These are phyloP conservation scores for Pemphredon lugubris DNA, from an alignment of 2,888 invertebrate genomes.

Conservation along the genomic window DNA sequence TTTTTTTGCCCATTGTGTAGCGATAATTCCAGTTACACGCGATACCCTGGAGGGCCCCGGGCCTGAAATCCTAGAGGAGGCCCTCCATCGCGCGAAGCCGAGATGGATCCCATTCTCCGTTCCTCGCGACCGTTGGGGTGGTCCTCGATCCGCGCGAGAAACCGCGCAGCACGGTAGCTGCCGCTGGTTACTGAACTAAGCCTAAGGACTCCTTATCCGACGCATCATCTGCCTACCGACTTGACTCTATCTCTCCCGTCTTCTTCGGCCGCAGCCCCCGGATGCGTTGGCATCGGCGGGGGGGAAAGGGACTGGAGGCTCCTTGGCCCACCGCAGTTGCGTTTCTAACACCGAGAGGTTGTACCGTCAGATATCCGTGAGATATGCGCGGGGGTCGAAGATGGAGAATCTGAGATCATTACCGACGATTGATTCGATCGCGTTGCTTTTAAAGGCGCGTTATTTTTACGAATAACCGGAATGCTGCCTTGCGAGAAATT, in stretches of 20 bases:
- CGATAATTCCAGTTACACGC: conserved; percentile 78
- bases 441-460: conserved; percentile 42
- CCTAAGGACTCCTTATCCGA: conserved; percentile 77
- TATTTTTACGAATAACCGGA: too few species aligned
- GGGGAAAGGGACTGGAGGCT: background rate
- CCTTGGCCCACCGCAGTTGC: conserved; percentile 49
- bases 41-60: conserved; percentile 61
- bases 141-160: conserved; percentile 70
- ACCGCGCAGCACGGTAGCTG: conserved; percentile 78
- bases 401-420: conserved; percentile 41
- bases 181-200: conserved; percentile 72
- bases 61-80: conserved; percentile 78
- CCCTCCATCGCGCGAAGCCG: conserved; percentile 38
- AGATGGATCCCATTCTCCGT: conserved; percentile 40
- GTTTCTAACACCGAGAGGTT: conserved; percentile 55
- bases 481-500: too few species aligned
- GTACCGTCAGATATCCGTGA: conserved; percentile 55
- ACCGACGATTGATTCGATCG: conserved; percentile 42
- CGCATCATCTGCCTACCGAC: conserved; percentile 71
- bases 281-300: too few species aligned
- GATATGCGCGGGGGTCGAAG: conserved; percentile 39
- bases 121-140: conserved; percentile 71
- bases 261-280: conserved; percentile 41
- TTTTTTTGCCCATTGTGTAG: conserved; percentile 76
- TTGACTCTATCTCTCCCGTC: conserved; percentile 64